phyloP scores from a whole-genome alignment of 2,113 vertebrate species.

The Plotosus lineatus region DNA sequence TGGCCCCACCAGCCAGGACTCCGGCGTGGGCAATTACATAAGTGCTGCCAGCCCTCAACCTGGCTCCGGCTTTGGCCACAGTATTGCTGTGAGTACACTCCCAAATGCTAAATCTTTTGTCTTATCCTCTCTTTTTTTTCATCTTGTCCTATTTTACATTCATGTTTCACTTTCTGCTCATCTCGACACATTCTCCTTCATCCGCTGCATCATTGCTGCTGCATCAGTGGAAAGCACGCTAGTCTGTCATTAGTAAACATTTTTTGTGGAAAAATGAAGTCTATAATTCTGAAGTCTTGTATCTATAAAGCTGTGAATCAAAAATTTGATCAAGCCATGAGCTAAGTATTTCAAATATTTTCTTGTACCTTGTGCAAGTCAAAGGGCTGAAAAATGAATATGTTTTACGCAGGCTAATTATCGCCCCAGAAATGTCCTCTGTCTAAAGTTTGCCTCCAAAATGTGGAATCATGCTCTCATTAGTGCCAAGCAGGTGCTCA shows the following conservation, averaged over 20 bases:
- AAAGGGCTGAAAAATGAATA: conserved; percentile 27
- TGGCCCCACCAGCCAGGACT: conserved; percentile 77
- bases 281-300: neutral
- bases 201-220: neutral
- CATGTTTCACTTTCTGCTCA: neutral
- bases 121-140: neutral
- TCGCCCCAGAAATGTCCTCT: conserved; percentile 28
- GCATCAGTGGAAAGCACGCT: neutral
- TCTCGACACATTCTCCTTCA: neutral
- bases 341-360: conserved; percentile 17
- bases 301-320: neutral
- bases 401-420: conserved; percentile 52
- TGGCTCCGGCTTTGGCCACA: conserved; percentile 83
- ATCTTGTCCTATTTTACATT: neutral
- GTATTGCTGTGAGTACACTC: conserved; percentile 84
- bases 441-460: conserved; percentile 42
- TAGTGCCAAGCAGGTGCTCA: conserved; percentile 52
- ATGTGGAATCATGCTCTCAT: conserved; percentile 45
- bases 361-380: conserved; percentile 11
- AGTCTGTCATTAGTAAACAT: conserved; percentile 2
- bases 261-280: neutral
- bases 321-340: neutral
- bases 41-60: conserved; percentile 76
- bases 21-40: conserved; percentile 75
- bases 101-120: neutral